Conservation (phyloP, 2,888 invertebrate species). For the Pachycephus smyrnensis region DNA sequence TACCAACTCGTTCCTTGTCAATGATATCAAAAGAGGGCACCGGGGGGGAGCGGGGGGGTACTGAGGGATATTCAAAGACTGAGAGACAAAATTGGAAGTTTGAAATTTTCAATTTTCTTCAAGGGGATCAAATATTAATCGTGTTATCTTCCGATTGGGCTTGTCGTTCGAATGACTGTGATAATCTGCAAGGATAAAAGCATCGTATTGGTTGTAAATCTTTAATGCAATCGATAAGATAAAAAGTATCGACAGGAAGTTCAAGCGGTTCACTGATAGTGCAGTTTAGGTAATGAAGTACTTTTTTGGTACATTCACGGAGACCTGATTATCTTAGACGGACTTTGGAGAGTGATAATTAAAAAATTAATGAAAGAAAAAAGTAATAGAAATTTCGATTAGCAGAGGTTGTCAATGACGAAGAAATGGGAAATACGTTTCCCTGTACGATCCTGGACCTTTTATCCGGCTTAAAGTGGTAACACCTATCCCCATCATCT, state of each 20-base stretch:
- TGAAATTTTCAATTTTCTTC: not conserved
- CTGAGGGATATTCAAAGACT: not conserved
- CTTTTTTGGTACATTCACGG: too few species aligned
- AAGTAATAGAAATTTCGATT: not conserved
- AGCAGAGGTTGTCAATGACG: not conserved
- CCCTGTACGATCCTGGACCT: not conserved
- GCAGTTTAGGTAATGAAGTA: too few species aligned
- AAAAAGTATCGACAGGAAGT: not conserved
- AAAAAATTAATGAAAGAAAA: not conserved
- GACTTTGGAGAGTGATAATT: too few species aligned
- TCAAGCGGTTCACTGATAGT: not conserved
- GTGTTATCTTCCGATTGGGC: not conserved
- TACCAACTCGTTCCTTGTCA: conserved; percentile 19
- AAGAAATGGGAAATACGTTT: not conserved
- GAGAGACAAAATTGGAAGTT: not conserved
- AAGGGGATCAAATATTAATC: not conserved
- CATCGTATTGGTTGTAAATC: not conserved
- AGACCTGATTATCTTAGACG: not conserved
- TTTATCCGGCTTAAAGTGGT: conserved; percentile 57
- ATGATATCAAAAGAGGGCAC: conserved; percentile 9
- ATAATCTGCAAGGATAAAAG: not conserved
- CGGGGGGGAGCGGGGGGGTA: not conserved
- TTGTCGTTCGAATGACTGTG: not conserved
- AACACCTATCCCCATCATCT: conserved; percentile 52
- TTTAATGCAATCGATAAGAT: not conserved